Evolutionary conservation across 2,113 vertebrate genomes (phyloP), one percentile per base, ranked within the genome.

Genomic region (Centropus unirufus): DNA sequence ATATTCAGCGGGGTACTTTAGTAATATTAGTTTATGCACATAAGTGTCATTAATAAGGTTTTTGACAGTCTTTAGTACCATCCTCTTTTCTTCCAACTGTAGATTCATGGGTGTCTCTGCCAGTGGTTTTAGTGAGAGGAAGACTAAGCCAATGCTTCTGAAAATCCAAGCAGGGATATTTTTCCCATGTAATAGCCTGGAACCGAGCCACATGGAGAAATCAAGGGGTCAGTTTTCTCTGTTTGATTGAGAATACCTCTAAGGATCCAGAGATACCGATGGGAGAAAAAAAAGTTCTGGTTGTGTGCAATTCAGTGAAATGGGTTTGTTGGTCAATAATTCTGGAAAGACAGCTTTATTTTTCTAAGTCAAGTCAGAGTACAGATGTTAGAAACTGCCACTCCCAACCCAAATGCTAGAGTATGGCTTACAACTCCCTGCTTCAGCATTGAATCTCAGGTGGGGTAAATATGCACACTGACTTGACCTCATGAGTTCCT

Each of bases 401-500:
- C 58, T 90, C 32, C 47, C 72, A 77, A 1, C 22, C 55, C 68
- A 40, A 0, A 76, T 24, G 9, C 19, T 46, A 62, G 76, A 89
- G 58, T 12, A 22, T 19, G 16, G 66, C n/a, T 80, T 51, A 22
- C 23, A 89, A 36, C 32, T 90, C 69, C 30, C 68, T 67, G 34
- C 76, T 54, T 8, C 18, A 16, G 29, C 0, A 0, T 2, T 67
- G 74, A 63, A 20, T 91, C 81, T 82, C 0, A 0, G 17, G 23
- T 40, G 69, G 73, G 57, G 72, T 74, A 73, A 94, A 80, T 49
- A 14, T 8, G 47, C 0, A 0, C n/a, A 19, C 36, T 20, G 61
- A 26, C 85, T 80, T 90, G 90, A 95, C 94, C 92, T 85, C 87
- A 9, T 70, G 93, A 91, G 75, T 77, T 87, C 63, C 75, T 91